phyloP scores from a whole-genome alignment of 1,140 invertebrate species.

The Drosophila pseudoananassae region DNA sequence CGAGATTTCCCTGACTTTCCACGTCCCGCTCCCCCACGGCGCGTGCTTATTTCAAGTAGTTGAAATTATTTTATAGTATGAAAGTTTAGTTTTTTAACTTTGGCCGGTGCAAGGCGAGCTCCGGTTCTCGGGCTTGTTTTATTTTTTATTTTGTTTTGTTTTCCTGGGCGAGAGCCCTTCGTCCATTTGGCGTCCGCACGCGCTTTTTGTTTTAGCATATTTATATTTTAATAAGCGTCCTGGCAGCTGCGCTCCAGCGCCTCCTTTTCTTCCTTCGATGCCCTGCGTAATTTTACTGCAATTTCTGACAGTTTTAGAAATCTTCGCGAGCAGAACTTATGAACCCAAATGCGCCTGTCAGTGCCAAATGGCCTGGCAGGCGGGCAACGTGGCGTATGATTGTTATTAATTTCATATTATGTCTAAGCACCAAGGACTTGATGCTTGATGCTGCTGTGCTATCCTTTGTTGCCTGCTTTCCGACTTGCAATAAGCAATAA shows the following conservation, averaged over 20 bases:
- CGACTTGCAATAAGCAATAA: slow-evolving; percentile 73
- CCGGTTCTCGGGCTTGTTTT: slow-evolving; percentile 6
- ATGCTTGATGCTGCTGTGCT: slow-evolving; percentile 9
- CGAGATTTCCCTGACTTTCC: slow-evolving; percentile 32
- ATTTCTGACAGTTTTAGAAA: slow-evolving; percentile 82
- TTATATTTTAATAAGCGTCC: slow-evolving; percentile 82
- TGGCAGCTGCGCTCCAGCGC: slow-evolving; percentile 73
- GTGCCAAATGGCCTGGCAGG: slow-evolving; percentile 63
- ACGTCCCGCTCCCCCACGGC: slow-evolving; percentile 34
- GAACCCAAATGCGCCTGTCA: slow-evolving; percentile 74
- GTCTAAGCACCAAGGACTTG: slow-evolving; percentile 53
- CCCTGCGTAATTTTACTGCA: slow-evolving; percentile 75
- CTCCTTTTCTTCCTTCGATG: slow-evolving; percentile 31
- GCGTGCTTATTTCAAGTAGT: slow-evolving; percentile 77
- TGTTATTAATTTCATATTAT: slow-evolving; percentile 82
- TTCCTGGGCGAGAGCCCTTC: slow-evolving; percentile 36
- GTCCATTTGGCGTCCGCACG: slow-evolving; percentile 53
- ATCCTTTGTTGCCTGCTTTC: slow-evolving; percentile 23
- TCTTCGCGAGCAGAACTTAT: slow-evolving; percentile 77
- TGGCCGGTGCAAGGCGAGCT: slow-evolving; percentile 26
- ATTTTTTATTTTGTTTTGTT: slow-evolving; percentile 24
- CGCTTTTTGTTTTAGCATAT: slow-evolving; percentile 77
- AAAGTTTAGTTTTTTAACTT: slow-evolving; percentile 83
- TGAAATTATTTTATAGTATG: slow-evolving; percentile 82
- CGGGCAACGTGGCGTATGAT: slow-evolving; percentile 77